Evolutionary conservation across 2,113 vertebrate species (phyloP), one percentile per base, ranked within the genome.

Genomic region (Pipa parva): DNA sequence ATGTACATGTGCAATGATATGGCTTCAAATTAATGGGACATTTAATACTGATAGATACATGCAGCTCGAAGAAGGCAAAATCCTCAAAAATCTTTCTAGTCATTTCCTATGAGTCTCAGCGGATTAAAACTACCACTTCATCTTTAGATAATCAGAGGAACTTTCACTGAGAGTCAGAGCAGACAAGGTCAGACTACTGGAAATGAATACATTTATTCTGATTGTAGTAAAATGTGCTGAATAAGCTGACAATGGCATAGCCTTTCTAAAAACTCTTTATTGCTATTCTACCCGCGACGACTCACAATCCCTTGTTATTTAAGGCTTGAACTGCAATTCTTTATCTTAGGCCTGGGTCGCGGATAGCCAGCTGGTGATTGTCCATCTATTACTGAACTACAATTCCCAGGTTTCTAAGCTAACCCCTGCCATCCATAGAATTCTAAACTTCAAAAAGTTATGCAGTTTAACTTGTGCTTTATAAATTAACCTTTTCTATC

Each of bases 1-100:
- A 61, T 70, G 58, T 70, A 45, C 57, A 54, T 70, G 66, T 61
- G 66, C 66, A 54, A 25, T 42, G 57, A 61, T 42, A 29, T 27
- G 57, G 46, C 26, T 33, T 27, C 24, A 61, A 70, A 20, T 5
- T 60, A 52, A 61, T 29, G 57, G 52, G 57, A 61, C 48, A 60
- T 52, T 26, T 28, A 45, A 20, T 36, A 29, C 25, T 37, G 11
- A 28, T 6, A 27, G 11, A 42, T 12, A 29, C 28, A 22, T 5
- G 10, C 5, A 6, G 26, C 37, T 28, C 6, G 15, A 45, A 29
- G 12, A 15, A 8, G 42, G 42, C 42, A 22, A 49, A 21, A 49
- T 24, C 20, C 4, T 22, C 18, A 11, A 21, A 10, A 49, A 49
- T 22, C 20, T 49, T 11, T 22, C 46, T 11, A 11, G 39, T 28